phyloP scores from a whole-genome alignment of 30 jellyfish, hydroid and myxozoan species.

The Mastigias papua region DNA sequence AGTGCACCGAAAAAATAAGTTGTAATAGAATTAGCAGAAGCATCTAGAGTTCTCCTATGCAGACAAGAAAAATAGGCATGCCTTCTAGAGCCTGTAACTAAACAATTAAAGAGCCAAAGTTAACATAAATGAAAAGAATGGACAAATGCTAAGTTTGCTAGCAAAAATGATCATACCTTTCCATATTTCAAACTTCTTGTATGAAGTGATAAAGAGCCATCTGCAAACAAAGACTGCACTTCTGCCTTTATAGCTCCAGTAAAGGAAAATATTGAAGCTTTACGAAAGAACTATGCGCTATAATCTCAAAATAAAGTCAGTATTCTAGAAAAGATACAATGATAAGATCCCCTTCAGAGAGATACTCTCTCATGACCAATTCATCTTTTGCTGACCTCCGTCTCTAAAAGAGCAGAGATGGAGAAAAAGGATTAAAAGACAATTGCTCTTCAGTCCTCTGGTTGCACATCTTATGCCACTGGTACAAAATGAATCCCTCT shows the following conservation, averaged over 20 bases:
- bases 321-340: slow-evolving; percentile 64
- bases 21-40: not conserved
- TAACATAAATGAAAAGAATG: not conserved
- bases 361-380: slow-evolving; percentile 93
- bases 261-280: not conserved
- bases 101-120: not conserved
- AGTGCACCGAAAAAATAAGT: too few species aligned
- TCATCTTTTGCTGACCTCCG: slow-evolving; percentile 97
- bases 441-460: not conserved
- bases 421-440: not conserved
- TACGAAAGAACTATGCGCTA: too few species aligned
- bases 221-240: slow-evolving; percentile 93
- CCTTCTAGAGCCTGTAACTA: not conserved
- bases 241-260: slow-evolving; percentile 75
- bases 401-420: slow-evolving; percentile 66
- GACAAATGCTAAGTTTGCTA: not conserved
- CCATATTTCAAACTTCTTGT: slow-evolving; percentile 96
- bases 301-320: too few species aligned
- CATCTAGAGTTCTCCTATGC: not conserved
- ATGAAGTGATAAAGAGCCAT: slow-evolving; percentile 97
- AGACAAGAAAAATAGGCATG: not conserved
- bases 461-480: not conserved
- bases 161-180: slow-evolving; percentile 51
- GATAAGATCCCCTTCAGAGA: slow-evolving; percentile 95
- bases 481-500: not conserved